Conservation (phyloP, 2,113 vertebrate species). For the Hippocampus comes region DNA sequence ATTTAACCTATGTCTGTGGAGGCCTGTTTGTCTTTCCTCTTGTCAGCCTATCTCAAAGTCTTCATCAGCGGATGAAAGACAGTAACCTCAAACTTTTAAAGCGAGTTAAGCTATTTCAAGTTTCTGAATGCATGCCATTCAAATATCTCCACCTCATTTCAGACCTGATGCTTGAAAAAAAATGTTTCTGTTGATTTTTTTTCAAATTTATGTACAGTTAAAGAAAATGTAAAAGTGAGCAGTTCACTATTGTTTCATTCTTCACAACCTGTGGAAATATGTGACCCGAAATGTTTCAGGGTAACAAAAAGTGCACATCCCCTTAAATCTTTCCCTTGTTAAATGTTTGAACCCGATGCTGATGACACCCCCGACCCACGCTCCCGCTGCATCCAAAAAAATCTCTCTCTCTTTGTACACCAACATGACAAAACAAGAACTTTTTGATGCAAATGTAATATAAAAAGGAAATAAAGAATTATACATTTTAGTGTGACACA, state of each 20-base stretch:
- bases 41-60: not conserved
- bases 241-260: slow-evolving; percentile 1
- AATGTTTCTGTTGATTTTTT: not conserved
- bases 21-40: not conserved
- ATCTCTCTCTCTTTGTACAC: no score
- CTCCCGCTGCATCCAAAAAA: no score
- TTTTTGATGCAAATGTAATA: not conserved
- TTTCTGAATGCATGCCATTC: slow-evolving; percentile 1
- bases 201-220: not conserved
- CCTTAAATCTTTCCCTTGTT: not conserved
- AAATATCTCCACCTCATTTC: not conserved
- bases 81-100: not conserved
- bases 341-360: not conserved
- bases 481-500: not conserved
- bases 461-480: not conserved
- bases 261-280: slow-evolving; percentile 22
- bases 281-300: slow-evolving; percentile 16
- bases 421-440: not conserved
- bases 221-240: not conserved
- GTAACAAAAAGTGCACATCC: not conserved
- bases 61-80: not conserved
- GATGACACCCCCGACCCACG: no score
- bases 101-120: not conserved
- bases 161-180: slow-evolving; percentile 15
- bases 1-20: no score